Evolutionary conservation across 2,113 vertebrate genomes (phyloP), one percentile per base, ranked within the genome.

Genomic region (Alethe castanea): DNA sequence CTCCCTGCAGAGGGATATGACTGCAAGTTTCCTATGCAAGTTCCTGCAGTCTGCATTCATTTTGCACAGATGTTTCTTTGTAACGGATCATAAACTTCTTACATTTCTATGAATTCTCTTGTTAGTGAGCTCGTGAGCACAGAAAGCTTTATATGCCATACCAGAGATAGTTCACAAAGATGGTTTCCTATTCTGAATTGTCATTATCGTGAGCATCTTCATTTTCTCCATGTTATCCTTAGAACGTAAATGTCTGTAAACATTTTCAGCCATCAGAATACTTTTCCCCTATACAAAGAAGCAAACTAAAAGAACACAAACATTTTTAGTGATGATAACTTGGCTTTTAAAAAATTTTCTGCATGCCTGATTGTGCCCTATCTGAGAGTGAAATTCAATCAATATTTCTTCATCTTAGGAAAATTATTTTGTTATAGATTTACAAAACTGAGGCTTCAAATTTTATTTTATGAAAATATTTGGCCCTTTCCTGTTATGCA

Each of bases 231-330:
- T 53, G 15, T 48, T 69, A 64, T 56, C 14, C 29, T 80, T 48
- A 40, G 31, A 67, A 72, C 8, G 3, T 12, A 69, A 80, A 81
- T 52, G 26, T 38, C 40, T 80, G 12, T n/a, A 72, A 65, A 29
- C 0, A 1, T 42, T 66, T 84, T 73, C 14, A 78, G 31, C 6
- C 14, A 17, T 18, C 0, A 2, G 36, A 69, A 40, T 56, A 12
- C 12, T 44, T 82, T 81, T 50, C 19, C 26, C 8, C 10, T 26
- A 8, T 54, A 56, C 7, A 65, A 79, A 35, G 5, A 62, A 73
- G 70, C 7, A 61, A 80, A 42, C 23, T 45, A 38, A 74, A 90
- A 54, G 5, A 67, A 33, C 6, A 7, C 3, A 4, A 26, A 7
- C 3, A 4, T 11, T 85, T 84, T 64, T 54, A 42, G 26, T 28